Base-by-base conservation (phyloP, 2,113 vertebrate species). In the Ptychochromis oligacanthus region DNA sequence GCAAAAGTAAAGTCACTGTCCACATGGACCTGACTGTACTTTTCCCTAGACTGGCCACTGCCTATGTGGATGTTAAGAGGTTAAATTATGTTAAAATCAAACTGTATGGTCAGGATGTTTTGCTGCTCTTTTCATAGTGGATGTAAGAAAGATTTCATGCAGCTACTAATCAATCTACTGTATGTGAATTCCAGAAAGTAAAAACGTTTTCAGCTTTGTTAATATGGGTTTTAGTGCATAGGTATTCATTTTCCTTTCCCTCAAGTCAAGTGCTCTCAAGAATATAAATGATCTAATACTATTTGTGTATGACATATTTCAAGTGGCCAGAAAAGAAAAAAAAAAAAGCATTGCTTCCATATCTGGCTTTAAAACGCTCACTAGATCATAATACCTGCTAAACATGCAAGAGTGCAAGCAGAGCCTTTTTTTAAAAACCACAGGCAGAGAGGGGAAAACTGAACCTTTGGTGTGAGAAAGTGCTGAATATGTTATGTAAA, bases 381-480 rank as follows among this genome's bases (percentile, higher is more conserved):
- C 40, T 77, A 55, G 58, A 80, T 81, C 22, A 72, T 58, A 49
- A 54, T 28, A 84, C 46, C 81, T 84, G 54, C 40, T 83, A 60
- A 82, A 78, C 75, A 60, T 52, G 59, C 82, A 26, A 3, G 24
- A 70, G 31, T 26, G 75, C 62, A 52, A 86, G 60, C 58, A 46
- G 70, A 24, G 31, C 28, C 18, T 18, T 78, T 81, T 77, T 61
- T 28, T 55, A 26, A 80, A 85, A 83, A 36, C 76, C 74, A 81
- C 90, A 7, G 83, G 36, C 38, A 60, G 57, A 46, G 56, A 67
- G 75, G 52, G 64, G 64, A 70, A 74, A 74, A 67, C 34, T 46
- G 1, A 60, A 65, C 64, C 81, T 87, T 93, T 43, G 9, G n/a
- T 86, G 74, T 60, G 74, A 91, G 92, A 92, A 93, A 95, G 95